Conservation (phyloP, 2,113 vertebrate species). For the Hymenochirus boettgeri region DNA sequence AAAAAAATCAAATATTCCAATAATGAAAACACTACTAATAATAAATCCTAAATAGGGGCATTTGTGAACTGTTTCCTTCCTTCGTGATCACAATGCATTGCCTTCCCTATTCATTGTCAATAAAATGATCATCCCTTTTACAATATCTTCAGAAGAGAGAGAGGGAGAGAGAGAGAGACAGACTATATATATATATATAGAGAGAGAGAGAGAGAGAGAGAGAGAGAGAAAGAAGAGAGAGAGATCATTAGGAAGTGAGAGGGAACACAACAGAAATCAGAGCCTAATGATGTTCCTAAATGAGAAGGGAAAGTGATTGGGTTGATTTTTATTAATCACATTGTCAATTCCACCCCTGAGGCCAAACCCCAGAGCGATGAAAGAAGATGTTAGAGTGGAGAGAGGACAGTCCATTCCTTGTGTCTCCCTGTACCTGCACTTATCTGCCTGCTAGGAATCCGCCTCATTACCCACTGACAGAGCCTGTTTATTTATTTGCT, state of each 20-base stretch:
- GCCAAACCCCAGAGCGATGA: slow-evolving; percentile 94
- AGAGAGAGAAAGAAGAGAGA: too few species aligned
- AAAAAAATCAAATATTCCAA: too few species aligned
- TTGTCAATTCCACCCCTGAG: slow-evolving; percentile 99
- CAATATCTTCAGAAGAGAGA: neutral
- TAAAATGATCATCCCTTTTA: neutral
- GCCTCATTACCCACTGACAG: slow-evolving; percentile 98
- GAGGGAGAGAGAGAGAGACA: too few species aligned
- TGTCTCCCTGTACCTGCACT: slow-evolving; percentile 93
- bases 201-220: slow-evolving; percentile 66
- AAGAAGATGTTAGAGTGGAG: slow-evolving; percentile 80
- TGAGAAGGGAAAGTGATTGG: slow-evolving; percentile 98
- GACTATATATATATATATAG: too few species aligned
- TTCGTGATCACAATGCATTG: too few species aligned
- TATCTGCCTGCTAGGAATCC: slow-evolving; percentile 96
- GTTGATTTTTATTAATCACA: slow-evolving; percentile 99
- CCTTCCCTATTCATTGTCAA: neutral
- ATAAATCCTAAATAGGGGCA: too few species aligned
- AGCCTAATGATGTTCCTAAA: slow-evolving; percentile 99
- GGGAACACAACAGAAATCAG: slow-evolving; percentile 97
- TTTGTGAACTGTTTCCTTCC: too few species aligned
- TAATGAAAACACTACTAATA: too few species aligned
- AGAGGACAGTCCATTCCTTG: slow-evolving; percentile 82
- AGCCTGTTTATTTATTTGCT: slow-evolving; percentile 99
- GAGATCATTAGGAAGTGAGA: slow-evolving; percentile 73